Conservation (phyloP, 2,113 vertebrate genomes). For the Otus sunia region DNA sequence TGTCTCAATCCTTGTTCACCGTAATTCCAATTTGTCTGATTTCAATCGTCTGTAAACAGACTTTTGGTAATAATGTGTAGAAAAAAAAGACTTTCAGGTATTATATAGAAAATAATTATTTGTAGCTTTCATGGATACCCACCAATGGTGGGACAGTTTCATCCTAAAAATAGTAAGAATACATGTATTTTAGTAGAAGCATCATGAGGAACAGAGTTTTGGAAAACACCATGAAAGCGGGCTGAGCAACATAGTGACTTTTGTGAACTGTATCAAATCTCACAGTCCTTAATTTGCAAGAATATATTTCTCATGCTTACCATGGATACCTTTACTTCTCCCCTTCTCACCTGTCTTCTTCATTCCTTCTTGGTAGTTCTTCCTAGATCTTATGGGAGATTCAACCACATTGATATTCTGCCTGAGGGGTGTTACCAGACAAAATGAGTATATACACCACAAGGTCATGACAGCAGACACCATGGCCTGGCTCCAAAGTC, state of each 20-base stretch:
- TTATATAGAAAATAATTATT: not conserved
- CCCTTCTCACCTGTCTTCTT: not conserved
- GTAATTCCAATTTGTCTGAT: not conserved
- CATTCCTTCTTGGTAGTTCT: not conserved
- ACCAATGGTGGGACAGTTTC: not conserved
- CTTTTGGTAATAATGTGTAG: not conserved
- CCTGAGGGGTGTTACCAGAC: not conserved
- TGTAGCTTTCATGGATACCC: not conserved
- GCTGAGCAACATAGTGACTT: not conserved
- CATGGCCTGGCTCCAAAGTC: not conserved
- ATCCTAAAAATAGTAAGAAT: not conserved
- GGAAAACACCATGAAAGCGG: not conserved
- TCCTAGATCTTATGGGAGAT: not conserved
- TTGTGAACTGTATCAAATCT: not conserved
- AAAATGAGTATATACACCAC: not conserved
- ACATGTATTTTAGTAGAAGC: not conserved
- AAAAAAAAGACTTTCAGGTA: not conserved
- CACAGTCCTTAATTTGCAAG: not conserved
- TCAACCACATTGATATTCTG: not conserved
- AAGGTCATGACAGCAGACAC: accelerated
- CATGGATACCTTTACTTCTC: not conserved
- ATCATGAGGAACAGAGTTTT: not conserved
- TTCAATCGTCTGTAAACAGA: not conserved
- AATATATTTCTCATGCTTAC: not conserved
- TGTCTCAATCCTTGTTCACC: not conserved